Conservation (phyloP, 1,140 invertebrate genomes). For the Formica selysi region DNA sequence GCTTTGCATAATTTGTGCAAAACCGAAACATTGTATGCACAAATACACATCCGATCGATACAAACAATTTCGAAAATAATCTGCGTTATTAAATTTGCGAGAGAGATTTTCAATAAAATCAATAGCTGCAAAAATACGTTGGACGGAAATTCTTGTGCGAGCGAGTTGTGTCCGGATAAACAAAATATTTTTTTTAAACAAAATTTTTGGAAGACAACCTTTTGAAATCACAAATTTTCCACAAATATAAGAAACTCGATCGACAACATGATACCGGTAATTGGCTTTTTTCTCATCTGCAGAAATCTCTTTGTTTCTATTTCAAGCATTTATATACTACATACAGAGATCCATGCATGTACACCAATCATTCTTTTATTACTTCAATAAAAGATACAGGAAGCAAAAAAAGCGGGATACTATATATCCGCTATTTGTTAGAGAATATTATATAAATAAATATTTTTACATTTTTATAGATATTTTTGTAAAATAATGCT, state of each 20-base stretch:
- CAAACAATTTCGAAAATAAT: slow-evolving; percentile 24
- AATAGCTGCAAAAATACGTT: neutral
- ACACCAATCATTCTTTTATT: slow-evolving; percentile 33
- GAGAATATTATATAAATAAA: neutral
- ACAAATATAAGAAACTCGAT: slow-evolving; percentile 43
- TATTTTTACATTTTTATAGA: no score
- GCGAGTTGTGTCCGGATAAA: neutral
- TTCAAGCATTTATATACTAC: neutral
- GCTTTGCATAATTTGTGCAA: slow-evolving; percentile 34
- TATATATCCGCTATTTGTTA: slow-evolving; percentile 1
- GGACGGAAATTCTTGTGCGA: neutral
- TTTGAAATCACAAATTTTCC: slow-evolving; percentile 57
- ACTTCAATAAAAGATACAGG: slow-evolving; percentile 21
- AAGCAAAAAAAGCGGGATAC: neutral
- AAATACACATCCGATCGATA: neutral
- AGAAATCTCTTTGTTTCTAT: slow-evolving; percentile 51
- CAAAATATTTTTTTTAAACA: slow-evolving; percentile 33
- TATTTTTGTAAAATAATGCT: neutral
- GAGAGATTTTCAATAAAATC: slow-evolving; percentile 44
- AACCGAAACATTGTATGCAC: neutral
- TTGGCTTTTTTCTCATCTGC: slow-evolving; percentile 62
- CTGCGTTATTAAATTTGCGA: slow-evolving; percentile 36
- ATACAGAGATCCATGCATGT: neutral
- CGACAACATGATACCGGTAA: slow-evolving; percentile 42
- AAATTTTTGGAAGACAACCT: slow-evolving; percentile 8